Conservation (phyloP, 2,797 vertebrate genomes). For the Tympanoctomys barrerae region DNA sequence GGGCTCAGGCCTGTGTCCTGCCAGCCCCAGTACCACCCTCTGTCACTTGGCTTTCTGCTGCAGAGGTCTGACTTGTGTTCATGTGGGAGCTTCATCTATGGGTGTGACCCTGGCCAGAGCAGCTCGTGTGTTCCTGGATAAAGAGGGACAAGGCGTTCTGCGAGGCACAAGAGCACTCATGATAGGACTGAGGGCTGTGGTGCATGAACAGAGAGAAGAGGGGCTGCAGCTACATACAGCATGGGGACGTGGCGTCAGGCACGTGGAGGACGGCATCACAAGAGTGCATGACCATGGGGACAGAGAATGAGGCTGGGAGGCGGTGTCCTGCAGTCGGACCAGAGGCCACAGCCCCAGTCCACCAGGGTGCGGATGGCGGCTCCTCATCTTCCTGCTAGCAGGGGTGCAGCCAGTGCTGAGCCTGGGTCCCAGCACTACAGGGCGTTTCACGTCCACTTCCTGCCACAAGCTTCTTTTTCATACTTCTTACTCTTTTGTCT, state of each 20-base stretch:
- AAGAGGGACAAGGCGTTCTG: neutral
- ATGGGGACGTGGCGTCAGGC: neutral
- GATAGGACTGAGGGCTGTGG: neutral
- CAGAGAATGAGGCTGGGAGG: neutral
- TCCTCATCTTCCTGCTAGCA: neutral
- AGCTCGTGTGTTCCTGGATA: neutral
- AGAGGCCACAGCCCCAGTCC: too few relatives aligned
- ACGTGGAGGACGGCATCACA: neutral
- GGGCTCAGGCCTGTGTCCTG: neutral
- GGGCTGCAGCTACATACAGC: neutral
- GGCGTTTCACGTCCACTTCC: neutral
- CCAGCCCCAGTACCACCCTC: neutral
- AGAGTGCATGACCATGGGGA: neutral
- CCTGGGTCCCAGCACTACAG: neutral
- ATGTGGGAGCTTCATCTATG: neutral
- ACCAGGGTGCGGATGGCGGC: too few relatives aligned
- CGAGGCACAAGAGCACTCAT: neutral
- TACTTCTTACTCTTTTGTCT: neutral
- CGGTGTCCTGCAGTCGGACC: neutral
- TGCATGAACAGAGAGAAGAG: neutral
- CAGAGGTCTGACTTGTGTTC: neutral
- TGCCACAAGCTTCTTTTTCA: neutral
- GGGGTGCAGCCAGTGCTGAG: neutral
- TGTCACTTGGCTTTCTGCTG: neutral
- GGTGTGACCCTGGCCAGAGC: neutral